Evolutionary conservation across 1,140 invertebrate genomes (phyloP), one percentile per base, ranked within the genome.

Genomic region (Lasaia peninsularis): DNA sequence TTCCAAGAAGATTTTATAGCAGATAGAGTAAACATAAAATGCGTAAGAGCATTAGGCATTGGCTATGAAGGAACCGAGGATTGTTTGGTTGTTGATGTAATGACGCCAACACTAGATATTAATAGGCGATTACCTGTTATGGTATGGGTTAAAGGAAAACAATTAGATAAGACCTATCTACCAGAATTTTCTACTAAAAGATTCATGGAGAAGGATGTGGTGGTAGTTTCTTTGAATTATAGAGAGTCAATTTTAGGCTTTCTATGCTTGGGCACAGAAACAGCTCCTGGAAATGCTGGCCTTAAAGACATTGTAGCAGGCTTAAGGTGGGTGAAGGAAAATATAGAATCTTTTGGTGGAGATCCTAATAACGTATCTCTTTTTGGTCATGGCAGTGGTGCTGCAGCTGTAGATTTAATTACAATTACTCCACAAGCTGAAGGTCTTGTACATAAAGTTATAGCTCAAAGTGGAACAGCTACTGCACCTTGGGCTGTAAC

Each of bases 301-400:
- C 91, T 98, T 12, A 95, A 98, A 93, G 97, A 98, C 87, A 96
- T 98, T 76, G 94, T 98, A 64, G 96, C 96, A 1, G 96, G 96
- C 1, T 88, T 98, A 52, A 94, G 95, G 75, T 97, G 96, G 96
- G 92, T 98, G 20, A 93, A 97, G 80, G 94, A 97, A 80, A 98
- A 98, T 82, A 97, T 98, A 56, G 93, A 89, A 12, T 92, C 92
- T 62, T 98, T 98, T 80, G 96, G 96, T 48, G 97, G 97, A 3
- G 95, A 99, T 90, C 92, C 96, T 0, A 91, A 93, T 32, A 96
- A 96, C 75, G 95, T 99, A 21, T 98, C 96, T 10, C 80, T 99
- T 1, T 92, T 98, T 70, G 98, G 98, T 12, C 97, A 98, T 76
- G 97, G 97, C 2, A 96, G 96, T 51, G 98, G 98, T 1, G 98